A percentile compares a stretch with the other conserved stretches of the same genome.
Conservation (phyloP, 2,113 vertebrate genomes). For the Glaucomys volans region DNA sequence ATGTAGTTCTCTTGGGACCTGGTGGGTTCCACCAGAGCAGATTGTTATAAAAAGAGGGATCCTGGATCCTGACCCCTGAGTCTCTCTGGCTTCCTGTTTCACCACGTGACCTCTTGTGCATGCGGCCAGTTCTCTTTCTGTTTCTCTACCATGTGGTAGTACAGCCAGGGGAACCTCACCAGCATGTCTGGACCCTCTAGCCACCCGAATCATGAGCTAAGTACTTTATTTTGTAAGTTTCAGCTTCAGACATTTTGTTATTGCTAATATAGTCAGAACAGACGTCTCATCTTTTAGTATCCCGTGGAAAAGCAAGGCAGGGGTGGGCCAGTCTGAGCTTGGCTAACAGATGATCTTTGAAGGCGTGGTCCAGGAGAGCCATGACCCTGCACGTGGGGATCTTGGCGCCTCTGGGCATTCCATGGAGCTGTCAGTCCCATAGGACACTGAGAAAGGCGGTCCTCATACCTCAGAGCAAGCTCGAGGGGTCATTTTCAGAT, state of each 20-base stretch:
- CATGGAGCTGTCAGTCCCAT: background rate
- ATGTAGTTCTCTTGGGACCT: background rate
- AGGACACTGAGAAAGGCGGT: background rate
- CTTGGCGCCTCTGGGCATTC: background rate
- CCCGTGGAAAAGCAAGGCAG: background rate
- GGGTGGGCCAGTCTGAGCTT: background rate
- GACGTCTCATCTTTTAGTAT: background rate
- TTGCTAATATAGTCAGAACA: background rate
- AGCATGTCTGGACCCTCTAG: background rate
- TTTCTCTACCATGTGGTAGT: background rate
- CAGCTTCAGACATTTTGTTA: background rate
- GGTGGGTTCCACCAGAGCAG: background rate
- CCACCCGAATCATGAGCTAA: background rate
- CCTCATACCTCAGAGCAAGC: background rate
- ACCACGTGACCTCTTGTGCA: background rate
- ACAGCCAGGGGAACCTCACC: background rate
- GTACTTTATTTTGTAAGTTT: background rate
- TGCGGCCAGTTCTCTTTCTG: background rate
- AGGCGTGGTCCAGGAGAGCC: background rate
- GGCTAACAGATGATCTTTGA: background rate
- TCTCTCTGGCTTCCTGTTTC: background rate
- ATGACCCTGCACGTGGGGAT: accelerated
- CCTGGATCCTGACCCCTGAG: background rate
- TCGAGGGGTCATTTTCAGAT: background rate
- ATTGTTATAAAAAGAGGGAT: background rate